Percentiles rank a stretch among this genome's conserved stretches.
Evolutionary conservation across 2,797 vertebrate species (phyloP).

Genomic region (Odontamblyopus rebecca): DNA sequence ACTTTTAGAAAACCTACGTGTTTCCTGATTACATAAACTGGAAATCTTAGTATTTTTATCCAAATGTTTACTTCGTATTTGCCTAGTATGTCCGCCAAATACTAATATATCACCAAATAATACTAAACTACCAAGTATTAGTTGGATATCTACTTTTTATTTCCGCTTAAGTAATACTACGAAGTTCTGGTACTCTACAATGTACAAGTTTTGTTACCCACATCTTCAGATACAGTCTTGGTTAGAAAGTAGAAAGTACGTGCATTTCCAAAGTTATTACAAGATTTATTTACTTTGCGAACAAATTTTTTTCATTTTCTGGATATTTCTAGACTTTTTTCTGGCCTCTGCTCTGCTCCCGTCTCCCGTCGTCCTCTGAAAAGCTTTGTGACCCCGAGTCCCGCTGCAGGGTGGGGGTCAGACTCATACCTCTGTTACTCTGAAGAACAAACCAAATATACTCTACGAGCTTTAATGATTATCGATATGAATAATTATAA

Average conservation of each 20-base stretch:
- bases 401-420: slow-evolving; percentile 32
- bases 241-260: too few relatives aligned
- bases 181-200: background rate
- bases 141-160: background rate
- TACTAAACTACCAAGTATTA: too few relatives aligned
- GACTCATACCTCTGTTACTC: slow-evolving; percentile 74
- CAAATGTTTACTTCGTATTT: background rate
- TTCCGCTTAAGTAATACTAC: background rate
- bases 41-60: background rate
- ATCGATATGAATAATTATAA: slow-evolving; percentile 1
- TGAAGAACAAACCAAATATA: slow-evolving; percentile 79
- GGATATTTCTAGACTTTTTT: background rate
- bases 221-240: background rate
- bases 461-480: slow-evolving; percentile 70
- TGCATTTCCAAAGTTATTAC: too few relatives aligned
- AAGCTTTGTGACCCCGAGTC: slow-evolving; percentile 47
- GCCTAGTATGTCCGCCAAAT: background rate
- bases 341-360: background rate
- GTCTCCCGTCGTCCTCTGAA: slow-evolving; percentile 41
- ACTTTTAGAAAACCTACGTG: too few relatives aligned
- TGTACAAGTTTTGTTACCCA: background rate
- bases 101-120: too few relatives aligned
- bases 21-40: background rate
- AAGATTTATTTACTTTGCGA: background rate
- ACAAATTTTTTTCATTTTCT: background rate